A percentile compares a stretch with the other conserved stretches of the same genome.
phyloP scores from a whole-genome alignment of 1,140 invertebrate species.

The Aleiodes sp. region DNA sequence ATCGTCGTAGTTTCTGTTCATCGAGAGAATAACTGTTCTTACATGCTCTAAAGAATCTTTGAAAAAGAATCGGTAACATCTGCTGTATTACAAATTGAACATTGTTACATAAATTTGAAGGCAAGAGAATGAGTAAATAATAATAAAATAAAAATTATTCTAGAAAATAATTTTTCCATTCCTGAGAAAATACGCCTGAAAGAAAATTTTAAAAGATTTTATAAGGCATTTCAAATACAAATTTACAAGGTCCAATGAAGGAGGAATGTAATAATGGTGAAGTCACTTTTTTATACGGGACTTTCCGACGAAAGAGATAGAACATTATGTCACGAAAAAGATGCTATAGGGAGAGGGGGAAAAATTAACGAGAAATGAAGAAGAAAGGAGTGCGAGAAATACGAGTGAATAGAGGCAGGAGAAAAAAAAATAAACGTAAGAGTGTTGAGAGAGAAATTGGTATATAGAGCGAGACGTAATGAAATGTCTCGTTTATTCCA shows the following conservation, averaged over 20 bases:
- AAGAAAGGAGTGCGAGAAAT: background rate
- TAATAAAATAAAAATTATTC: too few relatives aligned
- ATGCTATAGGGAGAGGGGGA: background rate
- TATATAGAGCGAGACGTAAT: constrained; percentile 11
- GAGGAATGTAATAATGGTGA: constrained; percentile 28
- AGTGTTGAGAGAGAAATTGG: background rate
- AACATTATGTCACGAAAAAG: constrained; percentile 12
- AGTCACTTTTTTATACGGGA: constrained; percentile 13
- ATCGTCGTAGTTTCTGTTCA: constrained; percentile 4
- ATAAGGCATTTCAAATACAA: too few relatives aligned
- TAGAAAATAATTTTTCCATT: too few relatives aligned
- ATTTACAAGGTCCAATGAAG: constrained; percentile 4
- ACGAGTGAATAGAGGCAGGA: background rate
- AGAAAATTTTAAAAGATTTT: too few relatives aligned
- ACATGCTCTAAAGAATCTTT: background rate
- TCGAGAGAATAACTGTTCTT: background rate
- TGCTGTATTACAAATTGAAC: background rate
- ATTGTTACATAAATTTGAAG: too few relatives aligned
- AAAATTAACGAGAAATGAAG: background rate
- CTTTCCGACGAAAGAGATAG: too few relatives aligned
- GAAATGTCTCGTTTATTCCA: constrained; percentile 29
- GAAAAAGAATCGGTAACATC: background rate
- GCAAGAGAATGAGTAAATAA: too few relatives aligned
- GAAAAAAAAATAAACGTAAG: background rate
- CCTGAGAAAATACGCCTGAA: too few relatives aligned